These are phyloP conservation scores for Tupaia chinensis DNA, from an alignment of 2,113 vertebrate species.

Conservation along the genomic window DNA sequence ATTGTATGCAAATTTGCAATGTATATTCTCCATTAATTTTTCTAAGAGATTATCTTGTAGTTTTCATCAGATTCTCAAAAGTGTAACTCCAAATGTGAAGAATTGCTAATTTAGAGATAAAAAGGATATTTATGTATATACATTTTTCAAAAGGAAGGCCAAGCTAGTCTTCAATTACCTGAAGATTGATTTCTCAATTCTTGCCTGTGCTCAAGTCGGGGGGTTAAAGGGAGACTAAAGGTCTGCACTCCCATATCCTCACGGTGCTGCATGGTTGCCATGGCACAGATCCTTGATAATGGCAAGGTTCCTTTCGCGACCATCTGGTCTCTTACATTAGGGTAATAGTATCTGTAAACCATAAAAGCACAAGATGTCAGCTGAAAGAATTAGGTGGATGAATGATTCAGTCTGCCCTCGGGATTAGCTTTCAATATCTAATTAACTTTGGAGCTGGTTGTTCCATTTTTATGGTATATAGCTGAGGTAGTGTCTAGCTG, in stretches of 20 bases:
- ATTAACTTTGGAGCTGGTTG: slow-evolving; percentile 10
- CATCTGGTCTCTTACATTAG: slow-evolving; percentile 96
- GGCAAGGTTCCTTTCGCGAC: slow-evolving; percentile 94
- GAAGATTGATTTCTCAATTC: slow-evolving; percentile 86
- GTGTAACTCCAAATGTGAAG: slow-evolving; percentile 18
- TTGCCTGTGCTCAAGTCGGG: slow-evolving; percentile 84
- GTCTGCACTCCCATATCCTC: slow-evolving; percentile 89
- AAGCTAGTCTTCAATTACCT: slow-evolving; percentile 85
- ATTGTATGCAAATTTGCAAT: not conserved
- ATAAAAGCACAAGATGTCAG: slow-evolving; percentile 37
- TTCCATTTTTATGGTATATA: not conserved
- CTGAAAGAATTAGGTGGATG: not conserved
- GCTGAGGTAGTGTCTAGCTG: not conserved
- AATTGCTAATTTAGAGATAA: slow-evolving; percentile 48
- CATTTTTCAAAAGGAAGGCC: slow-evolving; percentile 43
- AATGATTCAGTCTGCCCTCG: slow-evolving; percentile 14
- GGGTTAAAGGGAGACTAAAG: slow-evolving; percentile 93
- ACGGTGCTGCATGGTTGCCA: slow-evolving; percentile 94
- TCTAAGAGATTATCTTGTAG: not conserved
- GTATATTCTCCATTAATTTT: not conserved
- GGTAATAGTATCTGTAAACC: slow-evolving; percentile 96
- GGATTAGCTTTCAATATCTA: slow-evolving; percentile 46
- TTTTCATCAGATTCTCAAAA: slow-evolving; percentile 53
- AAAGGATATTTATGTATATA: not conserved
- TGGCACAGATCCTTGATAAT: slow-evolving; percentile 94